Conservation (phyloP, 2,797 vertebrate species). For the Siniperca undulata region DNA sequence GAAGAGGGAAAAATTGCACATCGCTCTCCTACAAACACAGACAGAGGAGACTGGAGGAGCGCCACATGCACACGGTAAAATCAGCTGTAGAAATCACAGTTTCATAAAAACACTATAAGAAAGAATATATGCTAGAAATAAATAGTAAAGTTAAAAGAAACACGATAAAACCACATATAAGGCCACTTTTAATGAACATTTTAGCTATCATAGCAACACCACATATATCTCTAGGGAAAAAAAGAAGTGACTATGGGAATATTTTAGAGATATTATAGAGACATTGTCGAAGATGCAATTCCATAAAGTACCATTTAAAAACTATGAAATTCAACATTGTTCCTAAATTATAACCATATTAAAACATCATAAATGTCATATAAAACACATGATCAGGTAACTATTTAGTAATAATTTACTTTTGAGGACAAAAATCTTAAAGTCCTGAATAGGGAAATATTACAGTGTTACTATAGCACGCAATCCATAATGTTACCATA, state of each 20-base stretch:
- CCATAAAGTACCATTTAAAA: not conserved
- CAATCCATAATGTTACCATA: not conserved
- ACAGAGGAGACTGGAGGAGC: conserved; percentile 3
- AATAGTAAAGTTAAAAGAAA: not conserved
- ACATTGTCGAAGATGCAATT: not conserved
- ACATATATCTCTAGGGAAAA: not conserved
- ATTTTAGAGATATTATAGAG: not conserved
- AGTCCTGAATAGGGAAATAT: not conserved
- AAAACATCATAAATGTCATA: not conserved
- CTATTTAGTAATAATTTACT: not conserved
- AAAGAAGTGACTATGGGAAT: not conserved
- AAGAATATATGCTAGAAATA: not conserved
- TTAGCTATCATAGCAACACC: not conserved
- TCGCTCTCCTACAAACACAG: conserved; percentile 39
- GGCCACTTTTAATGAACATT: not conserved
- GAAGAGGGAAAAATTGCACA: conserved; percentile 25
- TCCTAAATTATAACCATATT: not conserved
- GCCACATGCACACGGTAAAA: not conserved
- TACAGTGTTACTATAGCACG: not conserved
- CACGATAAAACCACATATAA: not conserved
- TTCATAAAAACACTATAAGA: rapidly evolving
- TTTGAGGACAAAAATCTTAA: not conserved
- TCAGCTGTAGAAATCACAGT: rapidly evolving
- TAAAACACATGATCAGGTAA: not conserved
- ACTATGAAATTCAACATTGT: not conserved